phyloP scores from a whole-genome alignment of 2,888 invertebrate genomes.

The Ganaspis brasiliensis region DNA sequence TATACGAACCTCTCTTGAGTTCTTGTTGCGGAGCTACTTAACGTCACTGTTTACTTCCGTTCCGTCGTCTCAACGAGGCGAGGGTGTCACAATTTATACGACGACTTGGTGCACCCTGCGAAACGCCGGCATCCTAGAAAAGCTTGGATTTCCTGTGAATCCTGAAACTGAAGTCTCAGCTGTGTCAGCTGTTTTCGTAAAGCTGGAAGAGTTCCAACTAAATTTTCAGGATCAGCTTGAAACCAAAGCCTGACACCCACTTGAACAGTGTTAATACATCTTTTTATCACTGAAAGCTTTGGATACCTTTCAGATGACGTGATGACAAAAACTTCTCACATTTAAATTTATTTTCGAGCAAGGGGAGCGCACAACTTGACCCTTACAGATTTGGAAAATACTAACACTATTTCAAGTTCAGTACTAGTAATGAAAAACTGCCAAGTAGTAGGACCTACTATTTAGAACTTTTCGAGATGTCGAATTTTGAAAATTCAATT shows the following conservation, averaged over 20 bases:
- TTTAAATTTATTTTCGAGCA: neutral
- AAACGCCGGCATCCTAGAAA: constrained; percentile 55
- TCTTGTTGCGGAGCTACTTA: constrained; percentile 66
- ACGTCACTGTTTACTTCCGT: constrained; percentile 65
- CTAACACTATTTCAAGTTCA: too few relatives aligned
- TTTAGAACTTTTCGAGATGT: too few relatives aligned
- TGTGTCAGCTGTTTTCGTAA: constrained; percentile 52
- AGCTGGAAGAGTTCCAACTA: constrained; percentile 55
- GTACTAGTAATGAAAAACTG: too few relatives aligned
- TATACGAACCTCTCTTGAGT: constrained; percentile 61
- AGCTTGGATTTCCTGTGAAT: constrained; percentile 51
- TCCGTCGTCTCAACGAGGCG: constrained; percentile 57
- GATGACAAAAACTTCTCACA: neutral
- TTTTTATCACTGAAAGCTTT: constrained; percentile 1
- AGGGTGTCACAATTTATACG: constrained; percentile 67
- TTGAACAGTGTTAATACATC: constrained; percentile 27
- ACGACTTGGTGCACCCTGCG: constrained; percentile 48
- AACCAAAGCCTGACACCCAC: constrained; percentile 28
- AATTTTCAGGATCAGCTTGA: constrained; percentile 50
- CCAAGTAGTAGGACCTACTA: too few relatives aligned
- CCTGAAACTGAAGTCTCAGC: constrained; percentile 47
- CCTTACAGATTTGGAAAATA: too few relatives aligned
- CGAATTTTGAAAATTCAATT: too few relatives aligned
- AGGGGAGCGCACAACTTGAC: too few relatives aligned
- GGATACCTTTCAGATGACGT: neutral